Conservation (phyloP, 2,113 vertebrate species). For the Mastomys natalensis region DNA sequence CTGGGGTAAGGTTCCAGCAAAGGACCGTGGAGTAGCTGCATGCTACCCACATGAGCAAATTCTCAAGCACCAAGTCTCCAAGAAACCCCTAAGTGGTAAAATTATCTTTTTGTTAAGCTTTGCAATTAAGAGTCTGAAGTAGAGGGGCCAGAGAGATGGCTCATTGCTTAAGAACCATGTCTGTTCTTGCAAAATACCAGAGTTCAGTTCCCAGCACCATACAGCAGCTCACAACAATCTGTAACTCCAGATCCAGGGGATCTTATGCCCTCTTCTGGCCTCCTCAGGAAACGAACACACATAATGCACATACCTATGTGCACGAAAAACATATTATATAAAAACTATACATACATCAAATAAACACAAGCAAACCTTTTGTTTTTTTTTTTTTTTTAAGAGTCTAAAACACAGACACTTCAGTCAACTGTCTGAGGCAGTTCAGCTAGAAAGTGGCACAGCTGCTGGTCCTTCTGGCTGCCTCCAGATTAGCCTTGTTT, state of each 20-base stretch:
- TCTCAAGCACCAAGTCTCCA: not conserved
- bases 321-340: not conserved
- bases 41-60: rapidly evolving
- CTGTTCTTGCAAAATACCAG: not conserved
- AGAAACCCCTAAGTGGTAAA: not conserved
- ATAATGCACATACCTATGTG: too few relatives aligned
- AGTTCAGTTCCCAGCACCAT: not conserved
- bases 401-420: not conserved
- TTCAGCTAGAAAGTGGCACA: not conserved
- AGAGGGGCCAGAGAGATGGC: not conserved
- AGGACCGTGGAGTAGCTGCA: not conserved
- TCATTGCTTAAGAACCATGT: not conserved
- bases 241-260: not conserved
- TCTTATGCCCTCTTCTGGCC: not conserved
- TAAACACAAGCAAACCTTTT: not conserved
- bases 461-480: not conserved
- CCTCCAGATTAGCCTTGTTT: not conserved
- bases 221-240: not conserved
- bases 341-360: not conserved
- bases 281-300: not conserved
- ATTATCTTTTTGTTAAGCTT: not conserved
- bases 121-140: not conserved
- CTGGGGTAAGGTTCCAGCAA: not conserved
- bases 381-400: not conserved
- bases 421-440: not conserved